phyloP scores from a whole-genome alignment of 2,113 vertebrate genomes.

The Brachypodius melanocephalos region DNA sequence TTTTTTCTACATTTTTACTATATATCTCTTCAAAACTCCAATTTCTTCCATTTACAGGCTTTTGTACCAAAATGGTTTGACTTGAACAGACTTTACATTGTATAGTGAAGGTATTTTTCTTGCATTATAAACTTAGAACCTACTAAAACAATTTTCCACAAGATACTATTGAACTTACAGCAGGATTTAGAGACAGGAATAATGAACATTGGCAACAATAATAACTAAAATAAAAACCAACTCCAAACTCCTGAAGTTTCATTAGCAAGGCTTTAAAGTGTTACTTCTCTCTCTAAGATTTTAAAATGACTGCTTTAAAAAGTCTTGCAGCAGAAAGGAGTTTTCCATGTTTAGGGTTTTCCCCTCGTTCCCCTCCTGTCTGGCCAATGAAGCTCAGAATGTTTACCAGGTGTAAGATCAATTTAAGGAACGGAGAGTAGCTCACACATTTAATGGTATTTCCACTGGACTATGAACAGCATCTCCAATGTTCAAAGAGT shows the following conservation, averaged over 20 bases:
- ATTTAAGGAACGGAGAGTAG: not conserved
- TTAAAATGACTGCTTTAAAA: not conserved
- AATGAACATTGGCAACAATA: not conserved
- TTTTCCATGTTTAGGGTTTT: not conserved
- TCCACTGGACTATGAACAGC: not conserved
- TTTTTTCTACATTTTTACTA: not conserved
- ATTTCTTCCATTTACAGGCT: not conserved
- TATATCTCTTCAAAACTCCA: not conserved
- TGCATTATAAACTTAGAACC: not conserved
- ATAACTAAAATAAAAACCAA: not conserved
- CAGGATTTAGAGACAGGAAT: conserved; percentile 41
- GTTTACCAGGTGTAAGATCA: not conserved
- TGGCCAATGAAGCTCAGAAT: not conserved
- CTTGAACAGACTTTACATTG: conserved; percentile 9
- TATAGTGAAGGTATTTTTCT: not conserved
- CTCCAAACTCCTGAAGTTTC: not conserved
- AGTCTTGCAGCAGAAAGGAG: not conserved
- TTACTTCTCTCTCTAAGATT: not conserved
- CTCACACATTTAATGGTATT: not conserved
- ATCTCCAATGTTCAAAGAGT: not conserved
- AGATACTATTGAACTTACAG: conserved; percentile 26
- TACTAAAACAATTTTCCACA: conserved; percentile 22
- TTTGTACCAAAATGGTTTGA: not conserved
- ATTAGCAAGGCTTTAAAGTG: not conserved
- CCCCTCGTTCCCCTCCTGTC: not conserved